These are phyloP conservation scores for Catagonus wagneri DNA, from an alignment of 2,113 vertebrate species.

Conservation along the genomic window DNA sequence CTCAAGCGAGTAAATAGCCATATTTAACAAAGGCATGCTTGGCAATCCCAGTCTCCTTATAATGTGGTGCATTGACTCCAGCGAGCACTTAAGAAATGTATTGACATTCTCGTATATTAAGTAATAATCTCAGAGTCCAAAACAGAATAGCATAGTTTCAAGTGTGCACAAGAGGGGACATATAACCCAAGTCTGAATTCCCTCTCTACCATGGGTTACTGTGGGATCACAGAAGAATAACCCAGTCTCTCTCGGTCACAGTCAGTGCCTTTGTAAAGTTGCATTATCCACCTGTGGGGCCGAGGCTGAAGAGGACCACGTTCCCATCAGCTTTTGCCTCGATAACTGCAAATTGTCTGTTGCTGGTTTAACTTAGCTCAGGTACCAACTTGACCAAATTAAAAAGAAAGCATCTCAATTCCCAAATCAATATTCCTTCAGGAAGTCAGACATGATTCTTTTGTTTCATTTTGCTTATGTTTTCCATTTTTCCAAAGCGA, in stretches of 20 bases:
- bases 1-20: not conserved
- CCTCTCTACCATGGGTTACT: not conserved
- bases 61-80: not conserved
- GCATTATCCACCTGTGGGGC: not conserved
- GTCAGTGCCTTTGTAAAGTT: not conserved
- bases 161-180: not conserved
- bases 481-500: slow-evolving; percentile 21
- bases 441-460: not conserved
- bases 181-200: not conserved
- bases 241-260: not conserved
- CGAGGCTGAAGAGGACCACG: not conserved
- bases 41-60: not conserved
- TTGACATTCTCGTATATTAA: not conserved
- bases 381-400: not conserved
- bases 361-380: not conserved
- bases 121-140: not conserved
- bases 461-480: not conserved
- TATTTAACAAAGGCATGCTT: not conserved
- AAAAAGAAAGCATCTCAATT: not conserved
- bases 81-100: not conserved
- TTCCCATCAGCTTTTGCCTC: not conserved
- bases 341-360: slow-evolving; percentile 3
- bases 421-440: not conserved
- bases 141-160: not conserved
- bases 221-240: not conserved